Conservation (phyloP, 23 tunicate genomes). For the Styela plicata region DNA sequence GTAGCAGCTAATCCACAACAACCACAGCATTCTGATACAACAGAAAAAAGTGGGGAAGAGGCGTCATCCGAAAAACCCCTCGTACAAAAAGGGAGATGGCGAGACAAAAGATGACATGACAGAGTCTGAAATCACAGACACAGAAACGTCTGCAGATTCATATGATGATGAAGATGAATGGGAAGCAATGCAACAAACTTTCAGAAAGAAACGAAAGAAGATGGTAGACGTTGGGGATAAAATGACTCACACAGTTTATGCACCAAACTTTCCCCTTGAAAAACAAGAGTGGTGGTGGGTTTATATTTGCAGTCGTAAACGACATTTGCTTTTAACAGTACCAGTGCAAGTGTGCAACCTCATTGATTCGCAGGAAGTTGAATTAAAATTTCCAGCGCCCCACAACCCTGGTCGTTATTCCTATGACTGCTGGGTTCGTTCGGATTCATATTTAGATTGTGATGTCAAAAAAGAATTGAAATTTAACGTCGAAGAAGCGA, state of each 20-base stretch:
- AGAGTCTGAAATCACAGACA: slow-evolving; percentile 1
- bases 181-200: slow-evolving; percentile 71
- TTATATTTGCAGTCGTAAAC: slow-evolving; percentile 72
- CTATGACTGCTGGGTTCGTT: slow-evolving; percentile 68
- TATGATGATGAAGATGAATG: slow-evolving; percentile 55
- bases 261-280: slow-evolving; percentile 80
- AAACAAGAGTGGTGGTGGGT: slow-evolving; percentile 99
- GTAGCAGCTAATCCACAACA: not conserved
- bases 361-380: slow-evolving; percentile 47
- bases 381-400: slow-evolving; percentile 94
- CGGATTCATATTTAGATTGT: slow-evolving; percentile 87
- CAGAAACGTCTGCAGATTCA: not conserved
- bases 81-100: not conserved
- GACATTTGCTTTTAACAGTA: slow-evolving; percentile 58
- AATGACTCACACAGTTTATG: slow-evolving; percentile 93
- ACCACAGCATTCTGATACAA: slow-evolving; percentile 2
- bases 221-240: slow-evolving; percentile 29
- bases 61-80: slow-evolving; percentile 21
- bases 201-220: slow-evolving; percentile 50
- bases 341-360: slow-evolving; percentile 70
- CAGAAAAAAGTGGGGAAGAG: slow-evolving; percentile 40
- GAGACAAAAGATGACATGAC: slow-evolving; percentile 14
- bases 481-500: slow-evolving; percentile 77
- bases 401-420: slow-evolving; percentile 79
- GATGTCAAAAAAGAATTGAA: slow-evolving; percentile 38